Evolutionary conservation across 2,113 vertebrate genomes (phyloP), one percentile per base, ranked within the genome.

Genomic region (Alethe castanea): DNA sequence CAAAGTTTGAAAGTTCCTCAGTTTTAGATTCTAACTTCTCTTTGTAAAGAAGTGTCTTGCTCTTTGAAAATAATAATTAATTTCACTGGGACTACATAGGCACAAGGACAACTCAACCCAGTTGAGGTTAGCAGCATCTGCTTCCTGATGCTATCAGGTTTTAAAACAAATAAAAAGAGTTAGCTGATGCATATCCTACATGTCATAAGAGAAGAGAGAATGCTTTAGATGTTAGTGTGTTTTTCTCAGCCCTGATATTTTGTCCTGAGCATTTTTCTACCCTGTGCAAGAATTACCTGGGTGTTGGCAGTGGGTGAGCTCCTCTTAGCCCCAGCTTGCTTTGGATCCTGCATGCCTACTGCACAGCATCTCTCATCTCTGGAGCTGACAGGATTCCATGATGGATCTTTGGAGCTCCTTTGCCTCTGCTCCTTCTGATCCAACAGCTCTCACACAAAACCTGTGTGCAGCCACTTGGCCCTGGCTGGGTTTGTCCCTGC

Each of bases 401-500:
- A 29, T 1, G 3, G 28, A 14, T 74, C 14, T 90, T 62, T 28
- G 16, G 0, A 0, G 64, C 70, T 72, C 40, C 28, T 73, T 42
- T 47, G 11, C 33, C 60, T 69, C 36, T 28, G 6, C 33, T 56
- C 7, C 23, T 24, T 50, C 50, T 4, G 6, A 31, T 42, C 13
- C 22, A 8, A 5, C 11, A 7, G 14, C 8, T 54, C 8, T 54
- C 47, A 9, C 20, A 11, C 11, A n/a, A 66, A 53, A 12, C 16
- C 42, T 7, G 2, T 19, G 42, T 35, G 33, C 12, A 35, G 52
- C 19, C 0, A 0, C 33, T 70, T 0, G 1, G 56, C 10, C 9
- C 13, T 36, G 45, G 3, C 25, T 47, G 56, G 9, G 31, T 57
- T 90, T 11, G 6, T 57, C 17, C 23, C 31, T 57, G 6, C 36